Base-by-base conservation (phyloP, 2,113 vertebrate species). In the Takifugu flavidus region DNA sequence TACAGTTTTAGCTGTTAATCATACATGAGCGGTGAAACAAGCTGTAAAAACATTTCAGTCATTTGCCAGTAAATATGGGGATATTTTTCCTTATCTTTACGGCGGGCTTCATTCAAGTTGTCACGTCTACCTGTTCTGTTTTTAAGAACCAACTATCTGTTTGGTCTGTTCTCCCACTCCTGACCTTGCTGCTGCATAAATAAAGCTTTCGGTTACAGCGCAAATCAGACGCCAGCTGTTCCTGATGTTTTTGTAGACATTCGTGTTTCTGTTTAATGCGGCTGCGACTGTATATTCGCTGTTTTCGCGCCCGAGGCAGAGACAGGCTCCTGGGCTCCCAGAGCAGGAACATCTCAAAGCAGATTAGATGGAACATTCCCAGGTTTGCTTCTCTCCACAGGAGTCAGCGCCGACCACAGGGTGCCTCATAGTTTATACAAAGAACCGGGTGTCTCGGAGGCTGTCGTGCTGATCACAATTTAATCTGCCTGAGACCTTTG, bases 281-380 rank as follows among this genome's bases (percentile, higher is more conserved):
- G 65, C 53, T 57, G 70, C 49, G 46, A 62, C 45, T 47, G 59
- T 51, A 65, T 42, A 51, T 57, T 69, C 25, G 62, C 34, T 76
- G 62, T 26, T 55, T 20, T 59, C 28, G 43, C 11, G 79, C 73
- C 73, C 13, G 46, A 54, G 67, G 82, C 77, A 50, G 43, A 55
- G 70, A 70, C 59, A 63, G 61, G 62, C 74, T 77, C 28, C 42
- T 26, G 65, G 62, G 72, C 43, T 28, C 0, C 45, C 7, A 58
- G 65, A 56, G 51, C 70, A 66, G 53, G 49, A 47, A 31, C 58
- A 76, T 80, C 79, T 77, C 70, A 74, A 45, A 70, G 66, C 53
- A 78, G 75, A 86, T 83, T 78, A 81, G 29, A 77, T 12, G 11
- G 43, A 79, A 76, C 61, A 61, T 79, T 84, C 77, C 79, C 82